Evolutionary conservation across 2,113 vertebrate genomes (phyloP).

Genomic region (Ctenodactylus gundi): DNA sequence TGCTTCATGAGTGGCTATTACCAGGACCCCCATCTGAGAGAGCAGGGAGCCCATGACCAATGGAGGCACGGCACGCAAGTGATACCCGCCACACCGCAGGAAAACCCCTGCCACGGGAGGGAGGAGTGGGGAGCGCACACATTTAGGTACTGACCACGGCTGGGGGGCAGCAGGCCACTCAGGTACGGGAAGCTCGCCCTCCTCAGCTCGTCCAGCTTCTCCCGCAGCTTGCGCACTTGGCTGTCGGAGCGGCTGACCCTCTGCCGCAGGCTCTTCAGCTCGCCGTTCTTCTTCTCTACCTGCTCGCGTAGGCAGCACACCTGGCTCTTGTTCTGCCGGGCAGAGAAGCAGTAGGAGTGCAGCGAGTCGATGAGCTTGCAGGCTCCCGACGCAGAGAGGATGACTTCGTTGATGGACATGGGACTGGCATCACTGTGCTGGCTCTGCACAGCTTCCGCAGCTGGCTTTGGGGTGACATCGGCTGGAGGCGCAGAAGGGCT

Average conservation of each 20-base stretch:
- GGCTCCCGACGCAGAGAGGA: conserved; percentile 85
- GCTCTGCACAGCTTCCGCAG: conserved; percentile 80
- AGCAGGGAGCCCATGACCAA: accelerated
- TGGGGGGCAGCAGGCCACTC: conserved; percentile 81
- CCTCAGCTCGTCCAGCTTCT: conserved; percentile 85
- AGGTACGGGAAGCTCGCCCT: conserved; percentile 80
- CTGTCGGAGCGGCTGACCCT: conserved; percentile 84
- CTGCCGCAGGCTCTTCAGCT: conserved; percentile 83
- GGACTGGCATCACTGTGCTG: conserved; percentile 84
- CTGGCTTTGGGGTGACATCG: conserved; percentile 83
- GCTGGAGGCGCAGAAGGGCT: conserved; percentile 81
- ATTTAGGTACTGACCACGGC: conserved; percentile 85
- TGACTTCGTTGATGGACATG: conserved; percentile 88
- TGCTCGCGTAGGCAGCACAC: conserved; percentile 85
- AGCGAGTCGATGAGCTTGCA: conserved; percentile 86
- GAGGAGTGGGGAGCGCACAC: background rate
- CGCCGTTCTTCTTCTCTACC: conserved; percentile 84
- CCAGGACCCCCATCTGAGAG: accelerated
- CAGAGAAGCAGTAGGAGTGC: conserved; percentile 88
- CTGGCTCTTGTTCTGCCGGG: conserved; percentile 85
- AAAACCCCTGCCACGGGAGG: background rate
- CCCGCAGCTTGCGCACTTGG: conserved; percentile 85
- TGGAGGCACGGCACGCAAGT: background rate
- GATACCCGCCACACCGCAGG: accelerated
- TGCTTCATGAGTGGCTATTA: accelerated